Percentiles rank a stretch among this genome's conserved stretches.
Evolutionary conservation across 2,113 vertebrate genomes (phyloP).

Genomic region (Orycteropus afer): DNA sequence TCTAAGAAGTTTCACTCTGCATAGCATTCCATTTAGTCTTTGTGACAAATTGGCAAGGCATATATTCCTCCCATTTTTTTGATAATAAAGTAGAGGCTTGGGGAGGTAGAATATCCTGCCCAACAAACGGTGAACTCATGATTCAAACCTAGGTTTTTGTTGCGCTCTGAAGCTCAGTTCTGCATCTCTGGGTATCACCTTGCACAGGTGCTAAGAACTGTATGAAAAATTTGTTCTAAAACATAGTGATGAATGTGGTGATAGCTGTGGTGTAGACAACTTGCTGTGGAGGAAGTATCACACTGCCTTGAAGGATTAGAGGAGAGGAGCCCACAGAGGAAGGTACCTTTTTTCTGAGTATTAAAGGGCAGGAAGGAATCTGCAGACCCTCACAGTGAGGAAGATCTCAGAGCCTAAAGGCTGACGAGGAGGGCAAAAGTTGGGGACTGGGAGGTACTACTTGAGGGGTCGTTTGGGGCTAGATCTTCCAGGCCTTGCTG

Average conservation of each 20-base stretch:
- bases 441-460: not conserved
- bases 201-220: no score
- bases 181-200: not conserved
- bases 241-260: not conserved
- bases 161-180: not conserved
- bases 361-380: not conserved
- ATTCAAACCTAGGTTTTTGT: not conserved
- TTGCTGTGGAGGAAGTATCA: not conserved
- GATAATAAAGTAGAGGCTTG: slow-evolving; percentile 7
- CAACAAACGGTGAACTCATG: not conserved
- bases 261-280: not conserved
- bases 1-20: not conserved
- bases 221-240: not conserved
- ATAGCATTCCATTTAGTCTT: not conserved
- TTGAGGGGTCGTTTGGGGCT: not conserved
- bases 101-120: not conserved
- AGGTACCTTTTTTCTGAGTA: not conserved
- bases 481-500: not conserved
- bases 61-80: not conserved
- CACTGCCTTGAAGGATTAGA: not conserved
- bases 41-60: not conserved
- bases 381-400: not conserved
- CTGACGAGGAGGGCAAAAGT: not conserved
- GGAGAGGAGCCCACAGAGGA: not conserved
- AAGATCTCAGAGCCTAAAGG: not conserved